Conservation (phyloP, 1,140 invertebrate species). For the Muscidifurax raptorellus region DNA sequence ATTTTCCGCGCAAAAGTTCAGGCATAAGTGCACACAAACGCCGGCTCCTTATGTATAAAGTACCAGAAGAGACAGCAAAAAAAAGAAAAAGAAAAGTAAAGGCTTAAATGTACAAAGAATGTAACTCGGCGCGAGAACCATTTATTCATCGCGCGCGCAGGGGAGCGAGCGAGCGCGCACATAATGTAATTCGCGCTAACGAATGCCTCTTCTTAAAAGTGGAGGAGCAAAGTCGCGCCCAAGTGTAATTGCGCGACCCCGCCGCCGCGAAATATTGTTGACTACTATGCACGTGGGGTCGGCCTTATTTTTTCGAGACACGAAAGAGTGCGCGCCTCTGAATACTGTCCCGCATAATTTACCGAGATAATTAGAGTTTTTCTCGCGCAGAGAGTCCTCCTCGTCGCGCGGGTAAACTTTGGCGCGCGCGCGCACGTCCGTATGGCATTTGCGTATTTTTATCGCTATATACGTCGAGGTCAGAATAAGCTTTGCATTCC, state of each 20-base stretch:
- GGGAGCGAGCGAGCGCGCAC: not conserved
- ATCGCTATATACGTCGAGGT: not conserved
- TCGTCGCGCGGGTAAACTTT: not conserved
- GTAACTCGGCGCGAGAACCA: constrained; percentile 16
- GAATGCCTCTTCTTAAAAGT: constrained; percentile 47
- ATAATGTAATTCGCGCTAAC: constrained; percentile 44
- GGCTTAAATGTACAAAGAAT: constrained; percentile 27
- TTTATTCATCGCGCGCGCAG: constrained; percentile 33
- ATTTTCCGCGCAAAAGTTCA: constrained; percentile 28
- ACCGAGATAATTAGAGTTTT: constrained; percentile 34
- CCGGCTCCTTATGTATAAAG: not conserved
- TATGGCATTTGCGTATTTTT: constrained; percentile 4
- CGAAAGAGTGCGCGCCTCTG: not conserved
- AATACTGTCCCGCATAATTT: constrained; percentile 42
- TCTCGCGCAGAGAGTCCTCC: not conserved
- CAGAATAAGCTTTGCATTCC: not conserved
- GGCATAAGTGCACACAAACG: not conserved
- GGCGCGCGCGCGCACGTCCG: too few relatives aligned
- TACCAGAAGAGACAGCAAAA: not conserved
- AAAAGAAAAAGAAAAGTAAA: too few relatives aligned
- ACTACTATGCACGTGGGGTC: constrained; percentile 8
- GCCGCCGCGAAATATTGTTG: constrained; percentile 43
- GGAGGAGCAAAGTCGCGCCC: constrained; percentile 18
- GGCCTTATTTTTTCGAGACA: not conserved
- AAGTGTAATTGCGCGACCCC: constrained; percentile 45